Conservation (phyloP, 2,113 vertebrate species). For the Fregata magnificens region DNA sequence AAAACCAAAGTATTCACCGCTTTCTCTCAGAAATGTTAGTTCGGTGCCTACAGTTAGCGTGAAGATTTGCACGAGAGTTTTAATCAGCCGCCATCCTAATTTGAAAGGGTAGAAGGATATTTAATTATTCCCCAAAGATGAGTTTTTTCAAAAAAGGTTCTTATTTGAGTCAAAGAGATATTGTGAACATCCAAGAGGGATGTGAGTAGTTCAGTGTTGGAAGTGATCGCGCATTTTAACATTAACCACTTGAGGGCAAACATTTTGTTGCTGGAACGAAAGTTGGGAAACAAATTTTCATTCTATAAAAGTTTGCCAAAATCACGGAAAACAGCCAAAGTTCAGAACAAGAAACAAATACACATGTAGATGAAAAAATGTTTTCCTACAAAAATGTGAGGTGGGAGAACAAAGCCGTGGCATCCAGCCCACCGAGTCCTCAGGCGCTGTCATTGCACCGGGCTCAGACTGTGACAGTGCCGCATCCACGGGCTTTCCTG, state of each 20-base stretch:
- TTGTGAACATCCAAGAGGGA: neutral
- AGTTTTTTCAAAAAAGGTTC: neutral
- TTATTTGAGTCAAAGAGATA: neutral
- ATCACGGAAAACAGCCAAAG: neutral
- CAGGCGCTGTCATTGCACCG: neutral
- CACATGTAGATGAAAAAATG: neutral
- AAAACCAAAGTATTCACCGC: neutral
- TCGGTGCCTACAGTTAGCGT: rapidly evolving
- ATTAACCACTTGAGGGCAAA: neutral
- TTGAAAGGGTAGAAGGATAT: neutral
- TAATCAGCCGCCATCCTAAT: neutral
- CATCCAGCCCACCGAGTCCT: neutral
- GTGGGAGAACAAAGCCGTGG: neutral
- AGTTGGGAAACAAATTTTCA: neutral
- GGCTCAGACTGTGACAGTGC: neutral
- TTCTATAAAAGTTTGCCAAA: neutral
- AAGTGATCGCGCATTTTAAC: neutral
- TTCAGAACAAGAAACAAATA: neutral
- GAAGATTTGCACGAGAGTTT: neutral
- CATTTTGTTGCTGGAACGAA: neutral
- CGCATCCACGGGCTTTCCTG: neutral
- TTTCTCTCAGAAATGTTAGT: neutral
- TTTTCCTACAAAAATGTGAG: neutral
- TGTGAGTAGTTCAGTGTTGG: neutral
- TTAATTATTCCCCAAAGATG: neutral